Base-by-base conservation (phyloP, 2,113 vertebrate genomes). In the Strigops habroptila region DNA sequence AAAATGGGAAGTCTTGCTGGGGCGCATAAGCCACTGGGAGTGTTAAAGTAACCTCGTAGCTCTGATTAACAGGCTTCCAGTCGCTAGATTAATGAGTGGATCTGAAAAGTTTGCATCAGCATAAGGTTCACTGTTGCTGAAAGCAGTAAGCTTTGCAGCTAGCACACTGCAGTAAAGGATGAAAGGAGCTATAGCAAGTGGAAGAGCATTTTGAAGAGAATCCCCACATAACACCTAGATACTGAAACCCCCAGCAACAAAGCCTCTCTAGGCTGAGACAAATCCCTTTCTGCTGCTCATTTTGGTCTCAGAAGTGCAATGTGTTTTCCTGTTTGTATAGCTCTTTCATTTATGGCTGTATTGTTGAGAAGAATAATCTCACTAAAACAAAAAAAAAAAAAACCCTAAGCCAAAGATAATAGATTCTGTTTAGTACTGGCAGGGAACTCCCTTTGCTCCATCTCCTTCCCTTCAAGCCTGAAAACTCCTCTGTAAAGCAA, bases 51-150 rank as follows among this genome's bases (percentile, higher is more conserved):
- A 90, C 77, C 86, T 94, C 84, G 73, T 53, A 91, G 65, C 55
- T 93, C 91, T 95, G 87, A 94, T 94, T 96, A 97, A 93, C 90
- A 93, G 69, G 37, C 10, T 59, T 89, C 88, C 95, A 97, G 95
- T 93, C 96, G 94, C 93, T 92, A 87, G 88, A 95, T 95, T 97
- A 97, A 97, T 96, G 95, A 90, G 41, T 51, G 35, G 12, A 80
- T 93, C 86, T 85, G 84, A 88, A 96, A 97, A 94, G 86, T 79
- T 95, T 84, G 79, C 87, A 91, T 95, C 88, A 96, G 86, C 93
- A 87, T 95, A 97, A 96, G 76, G 73, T 74, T 88, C 46, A 43
- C 28, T 63, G 44, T 95, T 77, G 71, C 57, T 90, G 91, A 95
- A 89, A 91, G 39, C 82, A 48, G 63, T 52, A 71, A 76, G n/a